Base-by-base conservation (phyloP, 1,140 invertebrate genomes). In the Saxidomus purpurata region DNA sequence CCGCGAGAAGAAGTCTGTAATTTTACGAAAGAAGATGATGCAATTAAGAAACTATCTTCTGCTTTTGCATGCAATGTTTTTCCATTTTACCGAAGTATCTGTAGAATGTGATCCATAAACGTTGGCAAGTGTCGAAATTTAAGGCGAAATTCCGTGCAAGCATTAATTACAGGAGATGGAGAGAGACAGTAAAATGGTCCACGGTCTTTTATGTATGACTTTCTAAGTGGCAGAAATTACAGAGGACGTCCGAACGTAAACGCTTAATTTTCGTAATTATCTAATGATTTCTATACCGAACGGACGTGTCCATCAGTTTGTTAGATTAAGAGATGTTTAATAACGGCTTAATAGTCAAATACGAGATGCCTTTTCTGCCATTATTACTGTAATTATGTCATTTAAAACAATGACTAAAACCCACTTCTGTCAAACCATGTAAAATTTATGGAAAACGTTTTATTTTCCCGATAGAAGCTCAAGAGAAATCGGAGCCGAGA, bases 331-430 rank as follows among this genome's bases (percentile, higher is more conserved):
- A 74, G 83, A 88, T 40, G 38, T n/a, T 81, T 88, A 80, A 88
- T 88, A 36, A 88, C 36, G 71, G 38, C 76, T 71, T 69, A 55
- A 52, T 79, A 88, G 17, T 81, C 55, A 71, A 80, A 81, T 31
- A 71, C 47, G 22, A 61, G 34, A 40, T 25, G 40, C 25, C 63
- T 79, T 84, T 67, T 31, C 49, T 40, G 43, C 28, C n/a, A 88
- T 52, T 34, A 88, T 88, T 59, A 71, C 61, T 31, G 86, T 81
- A 69, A 88, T 88, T 88, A 88, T 88, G 86, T 67, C 86, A 79
- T 88, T 88, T 80, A 88, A 88, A 81, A 88, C 86, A 88, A 88
- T 88, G 38, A 34, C 52, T 79, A 80, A 85, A n/a, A 79, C 49
- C 49, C 43, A 55, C 47, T 47, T 79, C 76, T 79, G 76, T 79